These are phyloP conservation scores for Glossophaga mutica DNA, from an alignment of 2,797 vertebrate species.

Conservation along the genomic window DNA sequence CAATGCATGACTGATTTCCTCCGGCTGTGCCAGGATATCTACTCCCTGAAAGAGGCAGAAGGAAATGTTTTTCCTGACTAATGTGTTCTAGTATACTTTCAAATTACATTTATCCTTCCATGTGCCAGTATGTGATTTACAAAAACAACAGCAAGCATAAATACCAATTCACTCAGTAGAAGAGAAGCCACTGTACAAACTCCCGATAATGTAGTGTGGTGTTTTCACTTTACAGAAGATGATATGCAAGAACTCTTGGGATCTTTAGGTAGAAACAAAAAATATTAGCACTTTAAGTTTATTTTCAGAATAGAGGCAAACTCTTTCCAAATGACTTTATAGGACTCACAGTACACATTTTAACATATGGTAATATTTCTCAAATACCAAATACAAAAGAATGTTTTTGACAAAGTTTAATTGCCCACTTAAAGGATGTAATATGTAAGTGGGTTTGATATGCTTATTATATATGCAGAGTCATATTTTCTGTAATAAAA, in stretches of 20 bases:
- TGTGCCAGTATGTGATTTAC: not conserved
- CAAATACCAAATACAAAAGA: slow-evolving; percentile 27
- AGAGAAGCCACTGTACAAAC: not conserved
- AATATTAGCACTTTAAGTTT: not conserved
- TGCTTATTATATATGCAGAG: not conserved
- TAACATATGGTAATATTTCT: not conserved
- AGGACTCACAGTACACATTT: not conserved
- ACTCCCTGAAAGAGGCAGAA: not conserved
- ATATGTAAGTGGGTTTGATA: not conserved
- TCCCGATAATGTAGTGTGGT: not conserved
- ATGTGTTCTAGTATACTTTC: not conserved
- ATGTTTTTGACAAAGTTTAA: slow-evolving; percentile 36
- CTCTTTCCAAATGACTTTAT: slow-evolving; percentile 12
- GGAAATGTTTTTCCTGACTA: not conserved
- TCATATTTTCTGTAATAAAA: slow-evolving; percentile 39
- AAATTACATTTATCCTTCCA: not conserved
- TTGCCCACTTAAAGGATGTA: not conserved
- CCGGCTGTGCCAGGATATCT: not conserved
- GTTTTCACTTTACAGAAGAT: not conserved
- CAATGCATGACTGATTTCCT: not conserved
- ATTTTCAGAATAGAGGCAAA: not conserved
- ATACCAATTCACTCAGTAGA: not conserved
- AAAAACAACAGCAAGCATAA: not conserved
- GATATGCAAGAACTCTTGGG: not conserved
- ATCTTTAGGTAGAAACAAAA: not conserved